Evolutionary conservation across 1,140 invertebrate species (phyloP).

Genomic region (Zaprionus gabonicus): DNA sequence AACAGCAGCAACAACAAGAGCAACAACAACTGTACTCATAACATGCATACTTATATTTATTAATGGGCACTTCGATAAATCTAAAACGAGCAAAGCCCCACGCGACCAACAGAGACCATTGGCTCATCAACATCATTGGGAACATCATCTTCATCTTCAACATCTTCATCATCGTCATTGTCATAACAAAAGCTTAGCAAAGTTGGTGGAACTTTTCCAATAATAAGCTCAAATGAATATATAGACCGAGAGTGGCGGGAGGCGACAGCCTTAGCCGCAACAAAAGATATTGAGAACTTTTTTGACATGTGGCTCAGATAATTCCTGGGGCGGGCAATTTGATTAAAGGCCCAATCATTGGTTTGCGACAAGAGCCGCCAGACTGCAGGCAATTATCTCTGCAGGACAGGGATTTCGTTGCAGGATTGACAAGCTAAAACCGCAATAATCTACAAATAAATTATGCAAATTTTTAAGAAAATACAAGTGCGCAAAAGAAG

Average conservation of each 20-base stretch:
- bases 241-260: constrained; percentile 42
- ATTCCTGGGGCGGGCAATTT: constrained; percentile 44
- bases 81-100: constrained; percentile 41
- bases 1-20: constrained; percentile 29
- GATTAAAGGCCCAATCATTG: constrained; percentile 47
- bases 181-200: constrained; percentile 79
- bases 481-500: not conserved
- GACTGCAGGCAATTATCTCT: constrained; percentile 36
- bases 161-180: constrained; percentile 55
- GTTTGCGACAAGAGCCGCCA: not conserved
- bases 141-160: constrained; percentile 40
- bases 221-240: constrained; percentile 81
- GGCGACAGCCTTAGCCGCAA: constrained; percentile 24
- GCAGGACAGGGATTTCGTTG: constrained; percentile 26
- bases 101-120: constrained; percentile 11
- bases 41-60: constrained; percentile 69
- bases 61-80: constrained; percentile 70
- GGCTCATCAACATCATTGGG: constrained; percentile 27
- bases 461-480: constrained; percentile 13
- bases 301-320: constrained; percentile 56
- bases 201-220: constrained; percentile 74
- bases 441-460: constrained; percentile 14
- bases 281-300: constrained; percentile 47
- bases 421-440: constrained; percentile 31
- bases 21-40: constrained; percentile 28